phyloP scores from a whole-genome alignment of 1,140 invertebrate species.

The Diabrotica undecimpunctata region DNA sequence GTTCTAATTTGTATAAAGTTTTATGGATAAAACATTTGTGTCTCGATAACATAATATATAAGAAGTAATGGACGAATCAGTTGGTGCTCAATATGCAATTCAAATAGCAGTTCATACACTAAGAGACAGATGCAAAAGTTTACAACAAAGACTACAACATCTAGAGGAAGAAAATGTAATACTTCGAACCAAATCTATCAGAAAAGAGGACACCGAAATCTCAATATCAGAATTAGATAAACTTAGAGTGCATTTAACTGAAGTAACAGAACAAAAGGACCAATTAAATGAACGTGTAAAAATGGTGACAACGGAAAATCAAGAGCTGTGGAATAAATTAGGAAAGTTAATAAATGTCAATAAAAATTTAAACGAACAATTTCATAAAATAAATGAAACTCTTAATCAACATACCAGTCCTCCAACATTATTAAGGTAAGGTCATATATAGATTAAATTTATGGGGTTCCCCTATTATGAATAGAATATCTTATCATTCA shows the following conservation, averaged over 20 bases:
- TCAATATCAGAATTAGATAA: constrained; percentile 49
- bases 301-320: constrained; percentile 77
- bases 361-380: constrained; percentile 49
- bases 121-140: constrained; percentile 69
- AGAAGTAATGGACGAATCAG: constrained; percentile 41
- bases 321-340: constrained; percentile 70
- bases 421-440: constrained; percentile 20
- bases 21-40: too few species aligned
- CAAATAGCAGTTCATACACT: constrained; percentile 74
- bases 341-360: constrained; percentile 61
- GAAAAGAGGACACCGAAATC: constrained; percentile 33
- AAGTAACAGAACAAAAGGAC: constrained; percentile 68
- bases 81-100: constrained; percentile 57
- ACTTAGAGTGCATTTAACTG: constrained; percentile 55
- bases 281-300: constrained; percentile 70
- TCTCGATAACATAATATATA: neutral
- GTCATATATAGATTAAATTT: neutral
- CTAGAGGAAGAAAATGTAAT: constrained; percentile 72
- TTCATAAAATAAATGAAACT: constrained; percentile 53
- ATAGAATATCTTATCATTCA: neutral
- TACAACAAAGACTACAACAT: constrained; percentile 63
- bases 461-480: neutral
- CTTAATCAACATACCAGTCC: constrained; percentile 46
- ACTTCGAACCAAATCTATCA: constrained; percentile 52
- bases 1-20: too few species aligned